Base-by-base conservation (phyloP, 2,888 invertebrate species). In the Melanotus villosus region DNA sequence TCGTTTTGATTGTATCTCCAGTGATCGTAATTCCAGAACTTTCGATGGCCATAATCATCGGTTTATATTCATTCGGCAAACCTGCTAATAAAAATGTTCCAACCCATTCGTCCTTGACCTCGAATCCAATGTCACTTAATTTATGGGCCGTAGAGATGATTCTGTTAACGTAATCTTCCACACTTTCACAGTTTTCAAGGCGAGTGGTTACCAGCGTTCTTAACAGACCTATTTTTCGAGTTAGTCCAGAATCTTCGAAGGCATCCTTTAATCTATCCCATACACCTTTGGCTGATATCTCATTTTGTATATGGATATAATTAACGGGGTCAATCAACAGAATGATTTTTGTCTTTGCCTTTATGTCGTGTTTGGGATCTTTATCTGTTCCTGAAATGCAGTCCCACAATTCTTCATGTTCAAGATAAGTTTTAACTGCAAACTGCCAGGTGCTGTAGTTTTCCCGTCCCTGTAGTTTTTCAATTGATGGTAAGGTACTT, bases 31-130 rank as follows among this genome's bases (percentile, higher is more conserved):
- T 69, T 26, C 78, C 78, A 3, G 73, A 77, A 41, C 71, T 77
- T 62, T 77, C 75, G 6, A 75, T 59, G 34, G 57, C 74, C 71
- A 78, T 76, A 10, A 80, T 77, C 76, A 80, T 77, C 1, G 79
- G 79, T 14, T n/a, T n/a, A n/a, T n/a, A n/a, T n/a, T n/a, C n/a
- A n/a, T n/a, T n/a, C n/a, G n/a, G n/a, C n/a, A n/a, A 50, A 16
- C 79, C 77, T 6, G 78, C 77, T 9, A 81, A 59, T 32, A 80
- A 59, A 1, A 81, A 60, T 0, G 78, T 71, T 0, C 76, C 79
- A 3, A 80, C 59, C 76, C 78, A 79, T 62, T 77, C 74, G 4
- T 78, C 76, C 1, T 50, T 34, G 6, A 78, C 66, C 30, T 74
- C 72, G 21, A 79, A 74, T 5, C 76, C 74, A 4, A 78, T 73